These are phyloP conservation scores for Gisinianus flammeolus DNA, from an alignment of 2,888 invertebrate species.

Conservation along the genomic window DNA sequence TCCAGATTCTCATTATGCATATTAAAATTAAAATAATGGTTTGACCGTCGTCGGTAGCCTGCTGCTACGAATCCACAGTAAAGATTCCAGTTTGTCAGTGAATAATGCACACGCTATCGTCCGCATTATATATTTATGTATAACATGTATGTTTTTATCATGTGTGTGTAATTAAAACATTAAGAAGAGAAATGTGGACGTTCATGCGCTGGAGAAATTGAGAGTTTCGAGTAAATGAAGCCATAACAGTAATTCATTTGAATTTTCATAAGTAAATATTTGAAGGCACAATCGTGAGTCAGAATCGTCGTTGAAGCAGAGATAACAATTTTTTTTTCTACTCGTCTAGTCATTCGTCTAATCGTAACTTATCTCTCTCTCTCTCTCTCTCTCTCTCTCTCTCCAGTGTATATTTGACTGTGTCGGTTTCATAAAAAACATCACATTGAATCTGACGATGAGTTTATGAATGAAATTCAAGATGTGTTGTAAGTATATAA, in stretches of 20 bases:
- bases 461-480: not conserved
- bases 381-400: not conserved
- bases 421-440: not conserved
- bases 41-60: too few species aligned
- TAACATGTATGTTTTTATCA: not conserved
- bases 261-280: constrained; percentile 12
- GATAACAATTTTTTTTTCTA: not conserved
- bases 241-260: constrained; percentile 20
- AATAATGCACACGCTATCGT: not conserved
- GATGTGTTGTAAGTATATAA: not conserved
- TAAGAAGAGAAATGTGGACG: not conserved
- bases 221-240: constrained; percentile 5
- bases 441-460: too few species aligned
- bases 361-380: not conserved
- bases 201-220: not conserved
- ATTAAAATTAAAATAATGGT: too few species aligned
- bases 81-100: too few species aligned
- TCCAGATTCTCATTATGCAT: too few species aligned
- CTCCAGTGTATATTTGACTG: too few species aligned
- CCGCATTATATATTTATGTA: not conserved
- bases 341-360: not conserved
- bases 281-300: not conserved
- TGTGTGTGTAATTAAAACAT: constrained; percentile 11
- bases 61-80: too few species aligned
- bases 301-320: not conserved